These are phyloP conservation scores for Semicossyphus pulcher DNA, from an alignment of 2,113 vertebrate species.

Conservation along the genomic window DNA sequence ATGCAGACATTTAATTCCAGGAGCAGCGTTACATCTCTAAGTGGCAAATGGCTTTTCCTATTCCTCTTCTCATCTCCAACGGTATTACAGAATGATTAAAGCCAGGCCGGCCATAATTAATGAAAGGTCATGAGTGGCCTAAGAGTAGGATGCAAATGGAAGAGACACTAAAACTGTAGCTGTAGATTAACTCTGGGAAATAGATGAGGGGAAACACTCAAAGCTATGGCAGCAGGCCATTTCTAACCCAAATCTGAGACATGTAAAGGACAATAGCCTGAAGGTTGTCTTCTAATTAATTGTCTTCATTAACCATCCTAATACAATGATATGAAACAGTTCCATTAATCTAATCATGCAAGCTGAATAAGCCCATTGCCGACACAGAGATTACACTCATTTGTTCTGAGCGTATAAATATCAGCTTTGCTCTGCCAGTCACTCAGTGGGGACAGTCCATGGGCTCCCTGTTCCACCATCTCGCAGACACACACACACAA, in stretches of 20 bases:
- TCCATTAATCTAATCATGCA: conserved; percentile 85
- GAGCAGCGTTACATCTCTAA: conserved; percentile 70
- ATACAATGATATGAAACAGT: conserved; percentile 85
- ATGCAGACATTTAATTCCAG: conserved; percentile 81
- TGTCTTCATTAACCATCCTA: conserved; percentile 86
- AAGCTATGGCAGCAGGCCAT: conserved; percentile 82
- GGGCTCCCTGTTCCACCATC: conserved; percentile 52
- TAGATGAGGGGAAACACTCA: conserved; percentile 81
- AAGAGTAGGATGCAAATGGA: conserved; percentile 81
- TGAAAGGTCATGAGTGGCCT: conserved; percentile 87
- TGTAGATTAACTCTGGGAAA: conserved; percentile 79
- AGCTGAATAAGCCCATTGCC: conserved; percentile 77
- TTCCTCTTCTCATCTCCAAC: conserved; percentile 79
- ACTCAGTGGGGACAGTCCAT: conserved; percentile 69
- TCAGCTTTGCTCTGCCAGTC: conserved; percentile 71
- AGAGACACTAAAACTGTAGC: conserved; percentile 75
- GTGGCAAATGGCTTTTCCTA: conserved; percentile 75
- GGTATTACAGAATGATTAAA: conserved; percentile 84
- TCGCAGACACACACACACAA: conserved; percentile 36
- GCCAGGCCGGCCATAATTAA: conserved; percentile 82
- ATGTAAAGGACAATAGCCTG: conserved; percentile 84
- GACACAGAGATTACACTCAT: conserved; percentile 78
- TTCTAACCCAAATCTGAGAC: conserved; percentile 81
- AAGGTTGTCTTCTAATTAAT: conserved; percentile 85
- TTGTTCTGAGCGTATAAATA: conserved; percentile 71